Conservation (phyloP, 1,140 invertebrate genomes). For the Ceratoteleas bidentatus region DNA sequence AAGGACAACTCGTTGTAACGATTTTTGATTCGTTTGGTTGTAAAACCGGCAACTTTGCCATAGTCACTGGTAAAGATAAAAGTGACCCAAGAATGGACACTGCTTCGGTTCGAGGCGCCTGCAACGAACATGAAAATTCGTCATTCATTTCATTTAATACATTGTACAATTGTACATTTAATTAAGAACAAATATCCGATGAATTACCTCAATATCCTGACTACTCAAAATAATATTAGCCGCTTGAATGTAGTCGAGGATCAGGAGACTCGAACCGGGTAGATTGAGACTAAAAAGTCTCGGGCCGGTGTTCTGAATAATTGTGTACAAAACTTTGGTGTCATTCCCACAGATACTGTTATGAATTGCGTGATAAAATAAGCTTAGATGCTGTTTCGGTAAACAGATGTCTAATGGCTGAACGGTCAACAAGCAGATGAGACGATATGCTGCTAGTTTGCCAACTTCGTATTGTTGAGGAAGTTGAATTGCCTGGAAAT, state of each 20-base stretch:
- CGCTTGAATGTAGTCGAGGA: slow-evolving; percentile 95
- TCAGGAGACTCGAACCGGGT: slow-evolving; percentile 92
- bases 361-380: slow-evolving; percentile 95
- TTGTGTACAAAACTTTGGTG: slow-evolving; percentile 82
- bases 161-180: no score
- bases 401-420: slow-evolving; percentile 82
- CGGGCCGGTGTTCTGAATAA: slow-evolving; percentile 84
- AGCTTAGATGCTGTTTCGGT: slow-evolving; percentile 87
- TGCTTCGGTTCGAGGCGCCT: slow-evolving; percentile 94
- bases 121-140: background rate
- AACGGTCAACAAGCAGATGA: slow-evolving; percentile 86
- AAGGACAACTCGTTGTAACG: slow-evolving; percentile 87
- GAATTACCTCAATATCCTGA: slow-evolving; percentile 88
- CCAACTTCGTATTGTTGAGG: slow-evolving; percentile 84
- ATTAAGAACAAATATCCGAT: no score
- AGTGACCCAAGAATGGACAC: slow-evolving; percentile 94
- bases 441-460: slow-evolving; percentile 86
- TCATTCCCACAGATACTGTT: slow-evolving; percentile 84
- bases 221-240: slow-evolving; percentile 92
- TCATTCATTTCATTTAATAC: no score
- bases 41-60: slow-evolving; percentile 90
- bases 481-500: slow-evolving; percentile 83
- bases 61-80: slow-evolving; percentile 89
- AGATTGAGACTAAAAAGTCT: slow-evolving; percentile 93
- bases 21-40: slow-evolving; percentile 88